Evolutionary conservation across 2,888 invertebrate species (phyloP), one percentile per base, ranked within the genome.

Genomic region (Cheilosia pagana): DNA sequence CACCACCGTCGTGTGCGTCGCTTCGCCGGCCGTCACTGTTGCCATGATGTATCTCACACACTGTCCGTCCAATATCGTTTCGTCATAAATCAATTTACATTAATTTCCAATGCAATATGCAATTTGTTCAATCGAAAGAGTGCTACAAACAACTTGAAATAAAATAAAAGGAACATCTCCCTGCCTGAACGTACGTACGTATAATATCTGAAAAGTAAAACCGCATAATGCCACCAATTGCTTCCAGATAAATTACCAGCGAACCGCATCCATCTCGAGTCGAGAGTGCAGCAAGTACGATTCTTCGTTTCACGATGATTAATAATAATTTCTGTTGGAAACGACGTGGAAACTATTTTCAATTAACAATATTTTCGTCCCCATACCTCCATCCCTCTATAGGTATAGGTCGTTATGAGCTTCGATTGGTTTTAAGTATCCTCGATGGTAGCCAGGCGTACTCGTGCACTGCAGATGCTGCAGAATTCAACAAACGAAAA

Each of bases 261-360:
- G 71, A 67, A 77, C 67, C 41, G 57, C 75, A 76, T 81, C 85
- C 81, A 85, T 76, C 70, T 65, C 57, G 35, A 60, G 71, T 65
- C 57, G 35, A 60, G 71, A 55, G 75, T 45, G 7, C 45, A 25
- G 53, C 68, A 78, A 72, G 71, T 65, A 43, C 63, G 43, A 67
- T 68, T 76, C 63, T 55, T 63, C 25, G 70, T 59, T 78, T 63
- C 74, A 45, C 52, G 48, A 81, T 81, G 85, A 85, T 85, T 85
- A 85, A 85, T 85, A 85, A 85, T 81, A 76, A 81, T 81, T 81
- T 74, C 81, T 75, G 50, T 71, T 75, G 65, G 65, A 79, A 81
- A 79, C 65, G 81, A 81, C 81, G 81, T 81, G 71, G 81, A 85
- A 79, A 85, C 79, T 85, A 85, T 85, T 85, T 81, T 85, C 85